Conservation (phyloP, 2,113 vertebrate genomes). For the Nerophis lumbriciformis region DNA sequence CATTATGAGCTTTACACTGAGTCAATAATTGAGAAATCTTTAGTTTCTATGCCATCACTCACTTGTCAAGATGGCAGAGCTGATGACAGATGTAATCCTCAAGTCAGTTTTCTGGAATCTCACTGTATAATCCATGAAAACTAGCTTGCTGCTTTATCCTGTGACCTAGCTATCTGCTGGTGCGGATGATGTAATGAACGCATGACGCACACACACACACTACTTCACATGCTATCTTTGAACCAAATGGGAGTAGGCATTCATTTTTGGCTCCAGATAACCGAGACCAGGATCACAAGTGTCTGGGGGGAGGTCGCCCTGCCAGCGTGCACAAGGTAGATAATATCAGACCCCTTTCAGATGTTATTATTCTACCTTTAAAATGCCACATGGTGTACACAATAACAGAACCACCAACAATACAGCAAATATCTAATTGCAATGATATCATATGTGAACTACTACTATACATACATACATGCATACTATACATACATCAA, state of each 20-base stretch:
- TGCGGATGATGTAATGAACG: slow-evolving; percentile 45
- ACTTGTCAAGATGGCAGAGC: slow-evolving; percentile 14
- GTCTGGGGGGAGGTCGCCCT: slow-evolving; percentile 30
- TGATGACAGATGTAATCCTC: slow-evolving; percentile 30
- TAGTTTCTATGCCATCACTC: neutral
- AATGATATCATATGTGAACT: no score
- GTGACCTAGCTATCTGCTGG: slow-evolving; percentile 45
- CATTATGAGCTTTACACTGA: neutral
- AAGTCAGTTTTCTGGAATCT: slow-evolving; percentile 24
- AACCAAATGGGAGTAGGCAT: slow-evolving; percentile 47
- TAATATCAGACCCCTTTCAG: slow-evolving; percentile 16
- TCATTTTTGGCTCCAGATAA: slow-evolving; percentile 61
- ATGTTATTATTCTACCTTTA: neutral
- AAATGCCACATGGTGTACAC: neutral
- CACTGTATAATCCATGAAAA: slow-evolving; percentile 46
- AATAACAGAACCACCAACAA: no score
- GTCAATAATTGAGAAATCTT: neutral
- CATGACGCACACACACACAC: slow-evolving; percentile 13
- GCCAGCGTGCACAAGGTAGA: slow-evolving; percentile 13
- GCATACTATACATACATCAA: no score
- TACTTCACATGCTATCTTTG: slow-evolving; percentile 58
- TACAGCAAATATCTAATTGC: no score
- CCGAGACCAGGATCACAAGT: slow-evolving; percentile 27
- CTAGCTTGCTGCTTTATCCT: slow-evolving; percentile 18
- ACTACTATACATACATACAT: no score